Conservation (phyloP, 2,797 vertebrate genomes). For the Limosa lapponica region DNA sequence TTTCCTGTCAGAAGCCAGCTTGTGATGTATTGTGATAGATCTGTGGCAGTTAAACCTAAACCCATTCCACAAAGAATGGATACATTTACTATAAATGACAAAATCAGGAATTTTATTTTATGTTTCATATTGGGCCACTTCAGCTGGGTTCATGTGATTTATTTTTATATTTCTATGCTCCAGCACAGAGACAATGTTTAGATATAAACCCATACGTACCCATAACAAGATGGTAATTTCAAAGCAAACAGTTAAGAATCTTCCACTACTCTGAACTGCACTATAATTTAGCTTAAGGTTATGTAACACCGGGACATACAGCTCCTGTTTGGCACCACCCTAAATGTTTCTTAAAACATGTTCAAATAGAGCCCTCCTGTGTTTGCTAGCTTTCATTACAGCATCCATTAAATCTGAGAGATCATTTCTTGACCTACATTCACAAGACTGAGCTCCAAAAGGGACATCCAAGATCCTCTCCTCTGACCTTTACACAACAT, state of each 20-base stretch:
- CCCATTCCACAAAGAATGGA: not conserved
- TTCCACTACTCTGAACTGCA: not conserved
- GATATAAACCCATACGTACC: not conserved
- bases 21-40: not conserved
- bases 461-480: not conserved
- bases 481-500: not conserved
- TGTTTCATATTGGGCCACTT: not conserved
- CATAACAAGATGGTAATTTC: not conserved
- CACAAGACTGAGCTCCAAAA: not conserved
- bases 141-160: not conserved
- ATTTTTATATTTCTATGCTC: not conserved
- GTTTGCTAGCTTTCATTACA: slow-evolving; percentile 40
- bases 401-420: not conserved
- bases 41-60: not conserved
- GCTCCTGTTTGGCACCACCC: not conserved
- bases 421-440: not conserved
- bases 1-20: not conserved
- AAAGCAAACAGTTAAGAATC: not conserved
- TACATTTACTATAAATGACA: not conserved
- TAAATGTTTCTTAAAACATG: not conserved
- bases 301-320: not conserved
- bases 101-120: not conserved
- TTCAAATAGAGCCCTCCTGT: slow-evolving; percentile 59
- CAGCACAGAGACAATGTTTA: not conserved
- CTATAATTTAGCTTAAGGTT: not conserved